Conservation (phyloP, 2,797 vertebrate genomes). For the Eremophila alpestris region DNA sequence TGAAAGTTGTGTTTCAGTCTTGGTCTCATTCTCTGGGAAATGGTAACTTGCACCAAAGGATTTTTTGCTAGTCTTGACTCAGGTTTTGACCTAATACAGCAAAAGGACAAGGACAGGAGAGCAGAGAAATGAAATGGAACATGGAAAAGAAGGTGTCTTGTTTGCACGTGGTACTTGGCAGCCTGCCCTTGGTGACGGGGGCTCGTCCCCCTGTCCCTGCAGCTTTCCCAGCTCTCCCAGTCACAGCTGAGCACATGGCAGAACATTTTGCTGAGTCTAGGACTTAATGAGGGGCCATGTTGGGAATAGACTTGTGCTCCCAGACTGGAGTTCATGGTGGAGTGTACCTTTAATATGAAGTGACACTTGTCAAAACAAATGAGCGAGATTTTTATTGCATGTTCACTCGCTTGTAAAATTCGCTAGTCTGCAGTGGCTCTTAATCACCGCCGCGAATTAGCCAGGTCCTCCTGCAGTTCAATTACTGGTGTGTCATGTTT, state of each 20-base stretch:
- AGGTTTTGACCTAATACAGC: conserved; percentile 18
- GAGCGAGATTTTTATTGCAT: conserved; percentile 35
- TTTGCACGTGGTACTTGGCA: accelerated
- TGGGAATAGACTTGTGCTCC: background rate
- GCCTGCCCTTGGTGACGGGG: accelerated
- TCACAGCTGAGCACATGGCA: background rate
- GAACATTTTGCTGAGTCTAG: background rate
- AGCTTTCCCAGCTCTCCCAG: background rate
- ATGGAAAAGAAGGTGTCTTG: accelerated
- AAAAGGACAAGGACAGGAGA: conserved; percentile 19
- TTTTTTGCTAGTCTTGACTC: background rate
- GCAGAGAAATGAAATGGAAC: conserved; percentile 34
- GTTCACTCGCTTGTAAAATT: conserved; percentile 53
- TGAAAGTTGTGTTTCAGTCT: background rate
- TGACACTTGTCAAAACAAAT: conserved; percentile 52
- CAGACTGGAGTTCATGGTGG: background rate
- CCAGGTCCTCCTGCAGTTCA: conserved; percentile 52
- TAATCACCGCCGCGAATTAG: conserved; percentile 46
- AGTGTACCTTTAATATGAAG: conserved; percentile 28
- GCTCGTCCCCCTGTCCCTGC: background rate
- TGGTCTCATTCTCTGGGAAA: background rate
- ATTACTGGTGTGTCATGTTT: conserved; percentile 54
- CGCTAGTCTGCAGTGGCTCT: conserved; percentile 49
- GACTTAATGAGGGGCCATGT: background rate
- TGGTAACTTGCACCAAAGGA: accelerated